phyloP scores from a whole-genome alignment of 64 coral and sea anemone genomes.

The Stichodactyla helianthus region DNA sequence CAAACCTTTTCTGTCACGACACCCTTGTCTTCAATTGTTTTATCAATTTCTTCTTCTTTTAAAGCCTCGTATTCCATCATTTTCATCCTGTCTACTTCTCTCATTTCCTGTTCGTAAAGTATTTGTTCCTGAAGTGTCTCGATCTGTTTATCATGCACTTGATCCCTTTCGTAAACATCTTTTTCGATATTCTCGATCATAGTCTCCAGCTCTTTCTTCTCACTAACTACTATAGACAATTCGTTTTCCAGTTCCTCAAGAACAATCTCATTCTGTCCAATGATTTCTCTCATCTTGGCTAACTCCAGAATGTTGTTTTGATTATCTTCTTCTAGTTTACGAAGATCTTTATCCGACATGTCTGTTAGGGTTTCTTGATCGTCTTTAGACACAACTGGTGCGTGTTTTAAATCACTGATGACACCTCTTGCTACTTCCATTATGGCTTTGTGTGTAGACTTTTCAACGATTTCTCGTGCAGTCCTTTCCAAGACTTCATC shows the following conservation, averaged over 20 bases:
- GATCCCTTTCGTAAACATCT: not conserved
- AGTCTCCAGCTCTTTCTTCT: not conserved
- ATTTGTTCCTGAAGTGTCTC: not conserved
- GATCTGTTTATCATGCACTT: not conserved
- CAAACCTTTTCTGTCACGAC: not conserved
- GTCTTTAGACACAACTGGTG: not conserved
- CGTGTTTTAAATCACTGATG: not conserved
- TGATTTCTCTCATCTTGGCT: not conserved
- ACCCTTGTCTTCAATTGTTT: not conserved
- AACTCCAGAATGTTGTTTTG: not conserved
- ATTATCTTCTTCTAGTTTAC: not conserved
- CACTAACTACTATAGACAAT: not conserved
- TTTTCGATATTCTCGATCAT: not conserved
- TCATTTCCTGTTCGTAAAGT: not conserved
- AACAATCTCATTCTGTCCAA: not conserved
- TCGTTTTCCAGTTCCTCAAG: not conserved
- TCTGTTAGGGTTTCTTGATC: not conserved
- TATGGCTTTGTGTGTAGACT: not conserved
- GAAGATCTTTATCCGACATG: not conserved
- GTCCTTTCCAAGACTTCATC: not conserved
- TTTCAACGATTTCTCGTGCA: not conserved
- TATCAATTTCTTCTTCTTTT: not conserved
- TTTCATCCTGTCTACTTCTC: not conserved
- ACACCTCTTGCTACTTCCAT: not conserved
- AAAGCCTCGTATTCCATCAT: not conserved